Evolutionary conservation across 2,113 vertebrate species (phyloP).

Genomic region (Ochotona curzoniae): DNA sequence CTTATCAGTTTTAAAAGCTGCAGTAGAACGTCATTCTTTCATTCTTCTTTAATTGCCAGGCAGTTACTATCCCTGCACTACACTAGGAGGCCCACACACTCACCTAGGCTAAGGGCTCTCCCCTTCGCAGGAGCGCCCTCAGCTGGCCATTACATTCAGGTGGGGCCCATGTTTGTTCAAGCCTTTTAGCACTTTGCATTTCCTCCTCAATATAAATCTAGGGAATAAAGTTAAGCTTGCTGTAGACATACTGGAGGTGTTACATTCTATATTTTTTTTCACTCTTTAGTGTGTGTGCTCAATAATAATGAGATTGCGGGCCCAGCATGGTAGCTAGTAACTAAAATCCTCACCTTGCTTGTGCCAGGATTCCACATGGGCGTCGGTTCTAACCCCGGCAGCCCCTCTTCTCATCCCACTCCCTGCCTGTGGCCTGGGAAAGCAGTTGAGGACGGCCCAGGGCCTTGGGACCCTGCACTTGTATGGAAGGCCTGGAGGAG

Average conservation of each 20-base stretch:
- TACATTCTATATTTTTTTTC: background rate
- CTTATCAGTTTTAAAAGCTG: background rate
- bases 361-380: too few relatives aligned
- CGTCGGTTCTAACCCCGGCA: too few relatives aligned
- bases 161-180: background rate
- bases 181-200: background rate
- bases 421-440: too few relatives aligned
- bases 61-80: background rate
- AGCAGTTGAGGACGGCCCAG: too few relatives aligned
- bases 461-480: too few relatives aligned
- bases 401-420: too few relatives aligned
- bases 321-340: background rate
- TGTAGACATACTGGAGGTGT: background rate
- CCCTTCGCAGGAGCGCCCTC: background rate
- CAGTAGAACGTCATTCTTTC: background rate
- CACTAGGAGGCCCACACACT: background rate
- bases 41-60: background rate
- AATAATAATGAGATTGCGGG: background rate
- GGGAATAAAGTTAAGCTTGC: background rate
- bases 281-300: background rate
- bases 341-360: too few relatives aligned
- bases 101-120: background rate
- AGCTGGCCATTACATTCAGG: background rate
- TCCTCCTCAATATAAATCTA: background rate
- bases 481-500: too few relatives aligned